Conservation (phyloP, 2,797 vertebrate genomes). For the Sebastes jordani region DNA sequence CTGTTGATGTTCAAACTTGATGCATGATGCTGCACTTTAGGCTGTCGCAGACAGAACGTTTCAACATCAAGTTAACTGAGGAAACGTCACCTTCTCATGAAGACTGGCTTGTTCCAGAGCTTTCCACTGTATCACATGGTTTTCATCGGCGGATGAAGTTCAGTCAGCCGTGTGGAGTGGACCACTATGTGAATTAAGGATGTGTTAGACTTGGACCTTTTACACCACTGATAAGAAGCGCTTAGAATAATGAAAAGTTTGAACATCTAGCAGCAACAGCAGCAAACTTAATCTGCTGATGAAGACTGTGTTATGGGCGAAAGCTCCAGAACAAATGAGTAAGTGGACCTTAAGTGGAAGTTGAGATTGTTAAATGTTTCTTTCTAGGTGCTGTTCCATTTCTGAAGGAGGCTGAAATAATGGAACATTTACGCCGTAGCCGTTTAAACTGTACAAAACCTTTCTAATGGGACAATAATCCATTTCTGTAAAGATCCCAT, state of each 20-base stretch:
- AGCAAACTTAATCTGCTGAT: neutral
- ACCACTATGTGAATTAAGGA: no score
- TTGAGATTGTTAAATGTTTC: neutral
- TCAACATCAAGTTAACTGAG: neutral
- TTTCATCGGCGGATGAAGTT: no score
- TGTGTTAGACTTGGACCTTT: no score
- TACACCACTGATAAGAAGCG: no score
- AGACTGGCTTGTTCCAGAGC: neutral
- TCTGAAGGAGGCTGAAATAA: neutral
- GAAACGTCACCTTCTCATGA: neutral
- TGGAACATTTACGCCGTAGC: neutral
- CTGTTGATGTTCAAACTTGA: neutral
- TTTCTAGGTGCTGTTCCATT: neutral
- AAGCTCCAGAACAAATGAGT: neutral
- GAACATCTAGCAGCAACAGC: no score
- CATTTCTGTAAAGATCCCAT: neutral
- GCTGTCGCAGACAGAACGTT: neutral
- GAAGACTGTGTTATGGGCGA: neutral
- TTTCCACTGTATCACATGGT: no score
- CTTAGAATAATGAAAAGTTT: no score
- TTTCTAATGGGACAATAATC: neutral
- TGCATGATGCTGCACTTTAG: no score
- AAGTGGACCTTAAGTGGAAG: neutral
- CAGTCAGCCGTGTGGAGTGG: no score
- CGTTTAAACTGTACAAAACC: neutral